Percentiles rank a stretch among this genome's conserved stretches.
phyloP scores from a whole-genome alignment of 2,113 vertebrate species.

The Psophia crepitans region DNA sequence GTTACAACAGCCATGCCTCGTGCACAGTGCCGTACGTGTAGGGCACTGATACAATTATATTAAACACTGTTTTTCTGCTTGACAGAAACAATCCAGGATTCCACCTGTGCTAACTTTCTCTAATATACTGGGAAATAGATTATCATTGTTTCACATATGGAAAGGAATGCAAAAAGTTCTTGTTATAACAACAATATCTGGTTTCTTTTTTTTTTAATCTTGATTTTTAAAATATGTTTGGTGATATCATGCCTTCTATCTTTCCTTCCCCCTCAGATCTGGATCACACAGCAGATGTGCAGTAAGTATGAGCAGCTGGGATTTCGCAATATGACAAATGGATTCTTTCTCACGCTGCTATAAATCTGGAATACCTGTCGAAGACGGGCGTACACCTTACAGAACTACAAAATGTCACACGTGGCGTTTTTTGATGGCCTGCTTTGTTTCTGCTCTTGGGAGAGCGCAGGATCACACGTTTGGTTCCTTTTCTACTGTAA shows the following conservation, averaged over 20 bases:
- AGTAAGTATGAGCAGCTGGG: conserved; percentile 83
- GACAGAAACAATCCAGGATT: background rate
- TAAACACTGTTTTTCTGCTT: background rate
- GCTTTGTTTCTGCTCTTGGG: background rate
- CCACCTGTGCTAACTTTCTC: background rate
- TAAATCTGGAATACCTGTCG: background rate
- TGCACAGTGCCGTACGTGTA: fast-evolving
- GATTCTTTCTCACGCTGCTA: background rate
- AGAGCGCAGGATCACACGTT: fast-evolving
- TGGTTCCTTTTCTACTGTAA: background rate
- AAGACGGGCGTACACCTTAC: background rate
- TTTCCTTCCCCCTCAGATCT: conserved; percentile 79
- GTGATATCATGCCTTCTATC: background rate
- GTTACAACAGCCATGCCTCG: background rate
- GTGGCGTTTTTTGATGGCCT: background rate
- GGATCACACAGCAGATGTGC: conserved; percentile 98
- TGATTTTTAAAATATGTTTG: background rate
- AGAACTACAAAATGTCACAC: background rate
- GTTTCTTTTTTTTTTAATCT: background rate
- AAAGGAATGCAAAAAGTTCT: background rate
- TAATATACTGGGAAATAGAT: background rate
- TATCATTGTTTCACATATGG: background rate
- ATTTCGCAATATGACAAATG: background rate
- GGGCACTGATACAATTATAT: background rate
- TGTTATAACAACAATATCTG: background rate